Evolutionary conservation across 2,113 vertebrate genomes (phyloP).

Genomic region (Baryphthengus martii): DNA sequence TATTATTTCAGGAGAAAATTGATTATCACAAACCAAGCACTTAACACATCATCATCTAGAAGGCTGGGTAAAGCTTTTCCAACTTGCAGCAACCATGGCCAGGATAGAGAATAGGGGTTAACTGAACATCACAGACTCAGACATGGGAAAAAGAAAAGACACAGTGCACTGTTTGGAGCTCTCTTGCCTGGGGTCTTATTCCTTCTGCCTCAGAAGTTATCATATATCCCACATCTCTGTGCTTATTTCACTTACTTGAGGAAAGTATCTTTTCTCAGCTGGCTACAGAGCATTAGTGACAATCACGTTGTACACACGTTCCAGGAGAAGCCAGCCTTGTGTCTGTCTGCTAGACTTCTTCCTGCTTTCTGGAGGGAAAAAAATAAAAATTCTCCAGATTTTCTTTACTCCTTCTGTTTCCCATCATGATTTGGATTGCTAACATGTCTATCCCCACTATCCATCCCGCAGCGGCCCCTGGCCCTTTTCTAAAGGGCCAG

Average conservation of each 20-base stretch:
- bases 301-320: neutral
- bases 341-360: neutral
- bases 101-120: constrained; percentile 3
- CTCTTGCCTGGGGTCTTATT: constrained; percentile 19
- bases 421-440: constrained; percentile 45
- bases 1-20: constrained; percentile 35
- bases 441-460: constrained; percentile 11
- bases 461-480: neutral
- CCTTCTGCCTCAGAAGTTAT: constrained; percentile 40
- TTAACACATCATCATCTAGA: neutral
- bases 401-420: constrained; percentile 44
- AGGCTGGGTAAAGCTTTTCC: neutral
- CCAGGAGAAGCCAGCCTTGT: constrained; percentile 5
- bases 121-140: neutral
- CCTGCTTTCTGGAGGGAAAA: neutral
- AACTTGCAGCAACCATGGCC: neutral
- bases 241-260: neutral
- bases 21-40: neutral
- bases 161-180: neutral
- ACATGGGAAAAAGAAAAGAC: neutral
- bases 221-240: neutral
- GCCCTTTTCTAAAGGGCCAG: neutral
- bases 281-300: neutral
- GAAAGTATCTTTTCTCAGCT: constrained; percentile 2
- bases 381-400: neutral